phyloP scores from a whole-genome alignment of 2,888 invertebrate genomes.

The Seira musarum region DNA sequence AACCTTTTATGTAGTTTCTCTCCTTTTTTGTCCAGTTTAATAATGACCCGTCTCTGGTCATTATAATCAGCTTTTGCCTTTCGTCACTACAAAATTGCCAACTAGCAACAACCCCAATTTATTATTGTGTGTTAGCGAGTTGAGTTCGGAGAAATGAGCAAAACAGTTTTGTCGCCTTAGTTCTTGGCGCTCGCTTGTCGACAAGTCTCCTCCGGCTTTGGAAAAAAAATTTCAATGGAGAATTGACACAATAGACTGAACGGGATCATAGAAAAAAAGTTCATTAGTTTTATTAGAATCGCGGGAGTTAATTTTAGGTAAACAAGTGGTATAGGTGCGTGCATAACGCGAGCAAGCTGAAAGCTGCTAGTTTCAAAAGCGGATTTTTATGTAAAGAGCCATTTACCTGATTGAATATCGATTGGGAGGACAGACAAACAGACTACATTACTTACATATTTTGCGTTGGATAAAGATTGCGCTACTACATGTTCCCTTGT shows the following conservation, averaged over 20 bases:
- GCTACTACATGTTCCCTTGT: neutral
- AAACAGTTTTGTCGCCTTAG: too few species aligned
- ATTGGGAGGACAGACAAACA: neutral
- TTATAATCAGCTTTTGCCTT: constrained; percentile 17
- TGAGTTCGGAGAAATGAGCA: neutral
- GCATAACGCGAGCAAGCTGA: neutral
- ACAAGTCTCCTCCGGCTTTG: neutral
- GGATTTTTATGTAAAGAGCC: neutral
- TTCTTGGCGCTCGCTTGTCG: too few species aligned
- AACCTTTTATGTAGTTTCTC: constrained; percentile 11
- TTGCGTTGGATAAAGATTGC: neutral
- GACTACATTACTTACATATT: too few species aligned
- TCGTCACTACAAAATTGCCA: neutral
- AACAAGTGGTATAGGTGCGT: constrained; percentile 7
- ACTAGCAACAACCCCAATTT: neutral
- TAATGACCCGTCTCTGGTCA: constrained; percentile 1
- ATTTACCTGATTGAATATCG: constrained; percentile 17
- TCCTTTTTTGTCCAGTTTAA: constrained; percentile 10
- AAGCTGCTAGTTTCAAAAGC: too few species aligned
- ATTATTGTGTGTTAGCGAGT: too few species aligned
- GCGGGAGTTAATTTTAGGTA: neutral
- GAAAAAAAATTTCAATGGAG: too few species aligned
- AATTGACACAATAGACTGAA: neutral
- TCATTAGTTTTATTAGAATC: neutral
- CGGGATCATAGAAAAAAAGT: neutral